Conservation (phyloP, 2,888 invertebrate species). For the Siphonodentalium dalli region DNA sequence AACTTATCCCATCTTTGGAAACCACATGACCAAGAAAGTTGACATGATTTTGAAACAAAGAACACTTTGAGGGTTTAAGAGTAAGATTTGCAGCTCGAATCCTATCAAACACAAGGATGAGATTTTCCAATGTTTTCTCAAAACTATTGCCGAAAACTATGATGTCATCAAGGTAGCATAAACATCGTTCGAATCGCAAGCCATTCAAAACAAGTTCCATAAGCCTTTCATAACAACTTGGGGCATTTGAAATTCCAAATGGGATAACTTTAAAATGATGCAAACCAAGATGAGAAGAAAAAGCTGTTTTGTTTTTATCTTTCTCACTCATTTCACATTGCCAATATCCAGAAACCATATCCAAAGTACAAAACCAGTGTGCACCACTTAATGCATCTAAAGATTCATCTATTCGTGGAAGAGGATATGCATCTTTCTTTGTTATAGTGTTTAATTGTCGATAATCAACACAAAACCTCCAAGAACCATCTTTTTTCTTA, state of each 20-base stretch:
- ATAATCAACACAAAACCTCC: conserved; percentile 25
- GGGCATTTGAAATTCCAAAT: too few species aligned
- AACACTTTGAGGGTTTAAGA: conserved; percentile 14
- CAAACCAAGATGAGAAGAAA: conserved; percentile 15
- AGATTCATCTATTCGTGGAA: conserved; percentile 21
- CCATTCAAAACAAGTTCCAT: conserved; percentile 13
- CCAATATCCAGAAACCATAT: conserved; percentile 26
- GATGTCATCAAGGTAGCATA: conserved; percentile 16
- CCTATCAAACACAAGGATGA: conserved; percentile 3
- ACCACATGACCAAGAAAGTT: conserved; percentile 22
- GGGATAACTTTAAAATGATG: too few species aligned
- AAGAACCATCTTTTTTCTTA: conserved; percentile 16
- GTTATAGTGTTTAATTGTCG: conserved; percentile 18
- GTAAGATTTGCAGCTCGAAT: conserved; percentile 7
- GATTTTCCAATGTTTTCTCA: conserved; percentile 5
- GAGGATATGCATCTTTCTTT: conserved; percentile 23
- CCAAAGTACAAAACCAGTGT: conserved; percentile 23
- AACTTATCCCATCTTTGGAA: conserved; percentile 10
- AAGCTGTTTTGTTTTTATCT: conserved; percentile 16
- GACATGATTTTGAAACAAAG: conserved; percentile 11
- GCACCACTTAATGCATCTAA: conserved; percentile 18
- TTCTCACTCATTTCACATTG: conserved; percentile 18
- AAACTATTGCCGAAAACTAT: conserved; percentile 16
- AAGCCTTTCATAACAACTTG: conserved; percentile 13
- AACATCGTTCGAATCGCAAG: conserved; percentile 14